These are phyloP conservation scores for Muricea muricata DNA, from an alignment of 92 coral and sea anemone species.

Conservation along the genomic window DNA sequence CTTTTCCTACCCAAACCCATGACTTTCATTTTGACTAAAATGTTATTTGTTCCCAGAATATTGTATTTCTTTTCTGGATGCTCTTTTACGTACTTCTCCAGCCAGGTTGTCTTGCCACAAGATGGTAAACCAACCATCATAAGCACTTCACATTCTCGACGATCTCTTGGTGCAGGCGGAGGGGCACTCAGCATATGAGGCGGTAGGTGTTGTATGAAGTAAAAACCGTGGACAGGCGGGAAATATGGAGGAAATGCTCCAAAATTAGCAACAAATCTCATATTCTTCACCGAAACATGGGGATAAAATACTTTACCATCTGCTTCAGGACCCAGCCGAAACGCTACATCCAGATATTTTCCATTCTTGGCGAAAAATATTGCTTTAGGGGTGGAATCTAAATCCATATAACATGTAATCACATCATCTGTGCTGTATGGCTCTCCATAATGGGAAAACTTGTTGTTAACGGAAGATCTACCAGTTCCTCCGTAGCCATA, in stretches of 20 bases:
- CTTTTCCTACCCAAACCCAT: constrained; percentile 85
- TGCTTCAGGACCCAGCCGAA: constrained; percentile 77
- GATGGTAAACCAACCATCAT: constrained; percentile 99
- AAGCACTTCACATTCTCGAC: constrained; percentile 78
- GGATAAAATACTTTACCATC: constrained; percentile 80
- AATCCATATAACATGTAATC: constrained; percentile 83
- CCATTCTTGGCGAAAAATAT: constrained; percentile 93
- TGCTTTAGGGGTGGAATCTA: constrained; percentile 75
- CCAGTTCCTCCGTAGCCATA: constrained; percentile 99
- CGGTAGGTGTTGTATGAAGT: constrained; percentile 67
- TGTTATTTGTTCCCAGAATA: constrained; percentile 85
- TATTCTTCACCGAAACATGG: constrained; percentile 91
- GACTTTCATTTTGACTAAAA: constrained; percentile 93
- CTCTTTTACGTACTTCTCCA: constrained; percentile 69
- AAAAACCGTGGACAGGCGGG: constrained; percentile 76
- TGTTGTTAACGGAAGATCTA: constrained; percentile 86
- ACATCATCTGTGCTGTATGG: constrained; percentile 78
- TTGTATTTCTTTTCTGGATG: constrained; percentile 82
- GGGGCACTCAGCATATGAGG: constrained; percentile 62
- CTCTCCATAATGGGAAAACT: constrained; percentile 87
- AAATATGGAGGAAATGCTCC: constrained; percentile 68
- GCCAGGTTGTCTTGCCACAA: constrained; percentile 92
- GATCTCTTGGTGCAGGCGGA: constrained; percentile 69
- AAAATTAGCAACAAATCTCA: constrained; percentile 88
- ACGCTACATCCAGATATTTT: constrained; percentile 83